Conservation (phyloP, 2,797 vertebrate species). For the Prunella strophiata region DNA sequence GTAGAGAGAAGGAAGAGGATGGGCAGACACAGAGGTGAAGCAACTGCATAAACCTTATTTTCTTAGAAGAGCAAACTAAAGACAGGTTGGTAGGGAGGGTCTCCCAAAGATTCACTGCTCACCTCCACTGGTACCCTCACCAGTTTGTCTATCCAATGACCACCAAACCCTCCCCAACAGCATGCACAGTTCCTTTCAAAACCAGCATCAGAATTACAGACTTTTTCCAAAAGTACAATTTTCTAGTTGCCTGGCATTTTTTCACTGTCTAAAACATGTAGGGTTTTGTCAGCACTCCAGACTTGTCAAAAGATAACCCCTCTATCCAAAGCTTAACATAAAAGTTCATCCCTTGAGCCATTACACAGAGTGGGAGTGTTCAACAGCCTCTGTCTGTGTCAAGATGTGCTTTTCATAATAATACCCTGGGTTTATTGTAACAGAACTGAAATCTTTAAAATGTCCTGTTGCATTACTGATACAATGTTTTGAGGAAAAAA, state of each 20-base stretch:
- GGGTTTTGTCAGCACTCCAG: background rate
- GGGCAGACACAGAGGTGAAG: background rate
- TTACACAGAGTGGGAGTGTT: background rate
- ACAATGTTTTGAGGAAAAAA: background rate
- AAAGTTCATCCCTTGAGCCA: background rate
- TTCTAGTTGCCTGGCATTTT: background rate
- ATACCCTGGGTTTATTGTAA: background rate
- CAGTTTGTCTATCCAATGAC: background rate
- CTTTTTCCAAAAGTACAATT: background rate
- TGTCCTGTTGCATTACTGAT: background rate
- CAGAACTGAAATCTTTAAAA: background rate
- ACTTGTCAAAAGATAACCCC: background rate
- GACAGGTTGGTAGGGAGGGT: background rate
- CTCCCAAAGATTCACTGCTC: background rate
- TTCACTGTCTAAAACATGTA: background rate
- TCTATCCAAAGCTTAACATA: background rate
- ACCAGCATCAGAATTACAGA: background rate
- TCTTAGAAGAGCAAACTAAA: background rate
- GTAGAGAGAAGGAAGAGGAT: background rate
- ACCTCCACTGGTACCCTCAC: background rate
- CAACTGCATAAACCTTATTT: background rate
- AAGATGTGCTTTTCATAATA: background rate
- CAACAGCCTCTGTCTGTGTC: background rate
- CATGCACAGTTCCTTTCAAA: background rate
- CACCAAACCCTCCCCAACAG: background rate